Evolutionary conservation across 2,797 vertebrate genomes (phyloP), one percentile per base, ranked within the genome.

Genomic region (Hafferia zeledoni): DNA sequence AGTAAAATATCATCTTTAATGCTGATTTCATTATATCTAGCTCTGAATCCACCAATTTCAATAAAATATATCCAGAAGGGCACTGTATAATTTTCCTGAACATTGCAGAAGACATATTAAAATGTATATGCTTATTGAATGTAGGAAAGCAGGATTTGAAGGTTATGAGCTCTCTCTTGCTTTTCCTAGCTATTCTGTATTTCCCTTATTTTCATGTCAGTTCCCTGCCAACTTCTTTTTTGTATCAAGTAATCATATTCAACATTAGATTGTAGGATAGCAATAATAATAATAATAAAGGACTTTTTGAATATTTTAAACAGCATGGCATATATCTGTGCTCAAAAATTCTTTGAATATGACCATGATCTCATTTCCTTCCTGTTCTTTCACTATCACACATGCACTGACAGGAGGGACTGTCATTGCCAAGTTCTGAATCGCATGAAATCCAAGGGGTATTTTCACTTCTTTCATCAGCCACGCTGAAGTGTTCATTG

Each of bases 391-490:
- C 78, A 60, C 56, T 35, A 18, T 79, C 60, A 44, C 68, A 60
- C 31, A n/a, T 47, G 25, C 31, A 18, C 20, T 77, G 46, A 70
- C 10, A 7, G 75, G 52, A 92, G 37, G 68, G 72, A 33, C 23
- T 46, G 74, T 63, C 4, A 0, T 41, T 90, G 77, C 77, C 90
- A 83, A 82, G n/a, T 63, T 37, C 60, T 67, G 75, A 87, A 67
- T 72, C 0, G 1, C 68, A n/a, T 0, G 4, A 61, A 68, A 39
- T 91, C 82, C 75, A 71, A 95, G 88, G 75, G 12, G 55, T 81
- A 81, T 94, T 96, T 96, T 96, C 95, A 91, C 69, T 67, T 57
- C 49, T 93, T 77, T 95, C 89, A 92, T 87, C 94, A 94, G 92
- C 77, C 83, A 77, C 70, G 79, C 93, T 94, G 91, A 93, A 95